These are phyloP conservation scores for Drosophila eugracilis DNA, from an alignment of 1,140 invertebrate species.

Conservation along the genomic window DNA sequence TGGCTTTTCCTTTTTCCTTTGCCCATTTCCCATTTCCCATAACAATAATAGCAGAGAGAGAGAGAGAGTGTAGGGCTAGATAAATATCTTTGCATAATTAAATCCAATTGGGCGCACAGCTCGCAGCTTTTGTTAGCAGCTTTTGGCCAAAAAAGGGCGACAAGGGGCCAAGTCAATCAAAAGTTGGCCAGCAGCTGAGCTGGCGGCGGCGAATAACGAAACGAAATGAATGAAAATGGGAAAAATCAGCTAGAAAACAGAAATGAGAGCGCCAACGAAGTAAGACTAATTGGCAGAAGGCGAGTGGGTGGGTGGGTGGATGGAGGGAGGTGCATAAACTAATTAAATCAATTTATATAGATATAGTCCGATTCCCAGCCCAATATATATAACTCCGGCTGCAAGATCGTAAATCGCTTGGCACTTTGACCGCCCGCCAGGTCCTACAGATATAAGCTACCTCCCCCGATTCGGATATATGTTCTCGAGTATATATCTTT, in stretches of 20 bases:
- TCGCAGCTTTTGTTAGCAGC: constrained; percentile 64
- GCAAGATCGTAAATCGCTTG: constrained; percentile 73
- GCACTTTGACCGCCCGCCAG: constrained; percentile 37
- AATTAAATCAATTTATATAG: constrained; percentile 74
- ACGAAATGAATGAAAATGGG: neutral
- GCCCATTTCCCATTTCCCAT: neutral
- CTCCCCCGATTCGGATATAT: too few species aligned
- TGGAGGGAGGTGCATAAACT: too few species aligned
- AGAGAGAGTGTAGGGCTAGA: constrained; percentile 7
- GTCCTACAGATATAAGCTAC: constrained; percentile 1
- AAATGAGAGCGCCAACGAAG: constrained; percentile 18
- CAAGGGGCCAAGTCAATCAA: constrained; percentile 62
- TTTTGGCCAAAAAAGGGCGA: constrained; percentile 4
- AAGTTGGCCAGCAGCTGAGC: constrained; percentile 43
- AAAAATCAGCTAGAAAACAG: neutral
- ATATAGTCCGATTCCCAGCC: constrained; percentile 2
- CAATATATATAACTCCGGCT: constrained; percentile 57
- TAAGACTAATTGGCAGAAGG: constrained; percentile 70
- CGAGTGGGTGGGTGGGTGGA: too few species aligned
- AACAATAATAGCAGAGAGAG: constrained; percentile 9
- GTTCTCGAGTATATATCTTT: neutral
- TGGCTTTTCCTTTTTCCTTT: neutral
- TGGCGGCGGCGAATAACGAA: constrained; percentile 13
- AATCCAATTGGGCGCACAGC: constrained; percentile 74
- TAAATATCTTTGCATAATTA: constrained; percentile 71